Percentiles rank a stretch among this genome's conserved stretches.
These are phyloP conservation scores for Agrypnus murinus DNA, from an alignment of 2,888 invertebrate species.

Conservation along the genomic window DNA sequence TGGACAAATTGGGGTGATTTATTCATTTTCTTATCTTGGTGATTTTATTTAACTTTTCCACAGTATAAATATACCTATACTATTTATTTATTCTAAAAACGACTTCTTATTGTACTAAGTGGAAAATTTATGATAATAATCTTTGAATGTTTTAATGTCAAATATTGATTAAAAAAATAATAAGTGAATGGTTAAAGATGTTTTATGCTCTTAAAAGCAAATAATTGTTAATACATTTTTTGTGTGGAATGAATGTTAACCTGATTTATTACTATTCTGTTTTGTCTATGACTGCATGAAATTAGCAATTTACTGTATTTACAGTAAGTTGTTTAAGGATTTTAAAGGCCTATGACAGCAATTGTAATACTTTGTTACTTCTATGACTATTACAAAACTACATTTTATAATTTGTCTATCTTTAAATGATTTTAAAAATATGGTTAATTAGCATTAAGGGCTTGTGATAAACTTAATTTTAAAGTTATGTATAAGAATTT, in stretches of 20 bases:
- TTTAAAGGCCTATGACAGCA: not conserved
- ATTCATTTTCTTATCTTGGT: no score
- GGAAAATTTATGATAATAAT: no score
- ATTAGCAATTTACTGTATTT: conserved; percentile 7
- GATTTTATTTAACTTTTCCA: no score
- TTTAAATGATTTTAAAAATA: conserved; percentile 20
- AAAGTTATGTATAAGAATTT: conserved; percentile 37
- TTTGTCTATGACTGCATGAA: conserved; percentile 6
- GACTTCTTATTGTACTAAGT: no score
- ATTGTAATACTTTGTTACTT: not conserved
- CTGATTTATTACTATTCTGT: no score
- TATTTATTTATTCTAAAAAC: no score
- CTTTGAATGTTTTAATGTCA: no score
- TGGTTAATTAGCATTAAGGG: conserved; percentile 37
- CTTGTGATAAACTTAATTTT: conserved; percentile 50
- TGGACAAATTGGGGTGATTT: no score
- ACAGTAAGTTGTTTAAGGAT: conserved; percentile 13
- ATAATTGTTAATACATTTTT: conserved; percentile 17
- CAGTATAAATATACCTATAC: no score
- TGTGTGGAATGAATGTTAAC: conserved; percentile 13
- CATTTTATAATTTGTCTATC: not conserved
- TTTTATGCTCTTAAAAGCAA: no score
- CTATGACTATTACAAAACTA: not conserved
- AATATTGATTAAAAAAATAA: no score
- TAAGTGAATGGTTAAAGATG: no score